Evolutionary conservation across 2,113 vertebrate genomes (phyloP), one percentile per base, ranked within the genome.

Genomic region (Murina feae): DNA sequence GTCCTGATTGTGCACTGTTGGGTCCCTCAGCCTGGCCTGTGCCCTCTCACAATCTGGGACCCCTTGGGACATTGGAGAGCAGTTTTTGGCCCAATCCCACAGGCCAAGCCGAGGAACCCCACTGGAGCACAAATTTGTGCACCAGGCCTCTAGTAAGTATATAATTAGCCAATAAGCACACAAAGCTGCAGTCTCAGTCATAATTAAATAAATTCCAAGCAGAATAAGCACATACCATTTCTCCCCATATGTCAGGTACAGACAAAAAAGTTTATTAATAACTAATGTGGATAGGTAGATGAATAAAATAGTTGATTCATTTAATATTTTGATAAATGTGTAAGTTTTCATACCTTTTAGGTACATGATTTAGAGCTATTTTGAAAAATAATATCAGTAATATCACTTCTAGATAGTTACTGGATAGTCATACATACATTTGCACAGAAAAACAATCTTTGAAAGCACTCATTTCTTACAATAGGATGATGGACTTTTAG

Each of bases 331-430:
- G 25, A 80, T 89, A 9, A 66, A 28, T 4, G 23, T 72, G 5
- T 4, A 83, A 83, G 1, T 91, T 93, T 32, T 35, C n/a, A 60
- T 35, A 72, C 0, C 25, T 63, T 71, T 90, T 47, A 76, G 9
- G 11, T 81, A 63, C 4, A 32, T 58, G 5, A n/a, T 23, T 65
- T 83, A 20, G 23, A 78, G 32, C 0, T 20, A 44, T 58, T 95
- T 90, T 91, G 9, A 47, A 95, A 93, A 91, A 53, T 13, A 91
- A 79, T 78, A 74, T 51, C 20, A 84, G 53, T 80, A 84, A 84
- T 74, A 32, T 1, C 8, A 83, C 5, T 90, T 81, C 25, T 71
- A 79, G 16, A 23, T 86, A 66, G 71, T 86, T 93, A 44, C 17
- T 49, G 37, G n/a, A 39, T 6, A 63, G 23, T 69, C 12, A 44